phyloP scores from a whole-genome alignment of 2,888 invertebrate genomes.

The Nesidiocoris tenuis region DNA sequence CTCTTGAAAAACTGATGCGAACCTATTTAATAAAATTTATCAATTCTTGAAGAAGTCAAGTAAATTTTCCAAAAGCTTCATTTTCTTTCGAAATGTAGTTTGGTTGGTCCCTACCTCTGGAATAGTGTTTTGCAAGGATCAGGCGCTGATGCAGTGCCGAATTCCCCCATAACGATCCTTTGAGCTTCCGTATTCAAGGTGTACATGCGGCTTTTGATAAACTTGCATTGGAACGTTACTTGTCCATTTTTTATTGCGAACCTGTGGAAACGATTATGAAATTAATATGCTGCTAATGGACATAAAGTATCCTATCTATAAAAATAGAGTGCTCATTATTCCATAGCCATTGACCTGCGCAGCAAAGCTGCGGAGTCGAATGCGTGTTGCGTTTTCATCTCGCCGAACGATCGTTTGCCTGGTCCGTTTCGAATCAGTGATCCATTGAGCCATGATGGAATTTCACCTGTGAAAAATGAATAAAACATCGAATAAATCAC shows the following conservation, averaged over 20 bases:
- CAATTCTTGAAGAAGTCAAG: too few species aligned
- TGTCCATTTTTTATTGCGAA: conserved; percentile 72
- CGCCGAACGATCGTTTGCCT: conserved; percentile 77
- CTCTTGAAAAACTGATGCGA: conserved; percentile 68
- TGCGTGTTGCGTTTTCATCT: conserved; percentile 75
- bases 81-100: too few species aligned
- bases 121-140: conserved; percentile 78
- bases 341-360: too few species aligned
- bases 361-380: conserved; percentile 87
- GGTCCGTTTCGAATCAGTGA: conserved; percentile 82
- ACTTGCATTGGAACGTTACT: conserved; percentile 77
- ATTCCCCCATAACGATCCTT: conserved; percentile 80
- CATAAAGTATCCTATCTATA: too few species aligned
- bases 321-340: too few species aligned
- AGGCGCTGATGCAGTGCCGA: conserved; percentile 74
- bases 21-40: conserved; percentile 55
- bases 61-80: too few species aligned
- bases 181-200: conserved; percentile 72
- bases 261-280: conserved; percentile 55
- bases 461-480: conserved; percentile 61
- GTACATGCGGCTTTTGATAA: conserved; percentile 69
- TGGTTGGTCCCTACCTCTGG: conserved; percentile 55
- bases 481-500: too few species aligned
- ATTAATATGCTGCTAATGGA: too few species aligned
- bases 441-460: conserved; percentile 79